Evolutionary conservation across 2,113 vertebrate species (phyloP).

Genomic region (Oxyruncus cristatus): DNA sequence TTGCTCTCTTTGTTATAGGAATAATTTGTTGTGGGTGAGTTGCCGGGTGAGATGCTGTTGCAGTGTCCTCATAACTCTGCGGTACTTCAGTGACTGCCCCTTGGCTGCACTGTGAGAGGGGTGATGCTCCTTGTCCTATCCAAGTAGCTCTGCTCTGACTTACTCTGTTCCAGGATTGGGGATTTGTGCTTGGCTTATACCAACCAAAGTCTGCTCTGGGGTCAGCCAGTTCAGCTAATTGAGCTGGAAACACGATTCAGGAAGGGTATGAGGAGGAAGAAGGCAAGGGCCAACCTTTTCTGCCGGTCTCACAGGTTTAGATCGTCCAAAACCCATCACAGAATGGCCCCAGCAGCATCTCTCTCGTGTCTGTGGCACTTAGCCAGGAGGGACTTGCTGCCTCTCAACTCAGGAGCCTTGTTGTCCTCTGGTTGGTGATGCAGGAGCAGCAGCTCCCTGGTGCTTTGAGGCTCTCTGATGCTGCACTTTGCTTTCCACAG

Average conservation of each 20-base stretch:
- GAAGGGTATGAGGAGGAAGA: background rate
- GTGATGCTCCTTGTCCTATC: background rate
- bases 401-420: background rate
- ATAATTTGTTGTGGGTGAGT: background rate
- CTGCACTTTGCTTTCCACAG: fast-evolving
- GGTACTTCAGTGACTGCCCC: background rate
- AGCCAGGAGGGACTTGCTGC: background rate
- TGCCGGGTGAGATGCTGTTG: background rate
- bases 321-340: background rate
- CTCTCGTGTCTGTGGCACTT: fast-evolving
- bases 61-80: fast-evolving
- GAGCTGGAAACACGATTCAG: background rate
- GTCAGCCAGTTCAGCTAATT: background rate
- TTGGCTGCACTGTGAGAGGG: background rate
- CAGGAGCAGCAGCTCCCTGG: background rate
- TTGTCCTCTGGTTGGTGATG: fast-evolving
- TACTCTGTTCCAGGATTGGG: background rate
- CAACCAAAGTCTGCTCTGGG: background rate
- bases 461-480: background rate
- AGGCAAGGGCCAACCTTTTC: background rate
- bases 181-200: background rate
- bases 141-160: background rate
- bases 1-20: background rate
- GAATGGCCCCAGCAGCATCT: fast-evolving
- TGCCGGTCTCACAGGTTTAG: background rate